Base-by-base conservation (phyloP, 2,888 invertebrate species). In the Tinea trinotella region DNA sequence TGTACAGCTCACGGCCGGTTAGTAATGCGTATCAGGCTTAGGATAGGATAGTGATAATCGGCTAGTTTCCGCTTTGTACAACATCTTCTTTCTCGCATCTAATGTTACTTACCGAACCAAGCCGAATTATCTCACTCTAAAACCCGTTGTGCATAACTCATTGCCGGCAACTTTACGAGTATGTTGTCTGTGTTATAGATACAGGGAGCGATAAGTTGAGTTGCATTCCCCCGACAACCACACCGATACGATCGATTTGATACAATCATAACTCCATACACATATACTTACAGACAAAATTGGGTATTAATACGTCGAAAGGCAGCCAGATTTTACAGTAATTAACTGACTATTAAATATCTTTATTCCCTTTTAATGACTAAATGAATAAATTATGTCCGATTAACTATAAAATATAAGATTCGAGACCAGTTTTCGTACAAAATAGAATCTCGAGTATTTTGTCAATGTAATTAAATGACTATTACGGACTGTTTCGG, bases 211-310 rank as follows among this genome's bases (percentile, higher is more conserved):
- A n/a, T 13, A 13, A 13, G 12, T n/a, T 13, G 12, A 2, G 40
- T 40, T 40, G 40, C 40, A 40, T 13, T 40, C 40, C 2, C n/a
- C 40, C 40, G 40, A 40, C 40, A 40, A 40, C 15, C n/a, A 40
- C 40, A 10, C 6, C 15, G 10, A n/a, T n/a, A n/a, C n/a, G 6
- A 40, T 40, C 13, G 12, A 40, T 13, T 9, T 19, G 46, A 46
- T 46, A 44, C 17, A 12, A 44, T 46, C 13, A 46, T 19, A 19
- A n/a, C n/a, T n/a, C n/a, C n/a, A n/a, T n/a, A n/a, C n/a, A n/a
- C n/a, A n/a, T 62, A 67, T 66, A 65, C 66, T 66, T 69, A 70
- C 68, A 68, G 62, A 66, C 65, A 70, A 71, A 67, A 70, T 71
- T n/a, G n/a, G 74, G 68, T 70, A 69, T n/a, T 9, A 46, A 46